These are phyloP conservation scores for Ptychobarbus kaznakovi DNA, from an alignment of 2,797 vertebrate species.

Conservation along the genomic window DNA sequence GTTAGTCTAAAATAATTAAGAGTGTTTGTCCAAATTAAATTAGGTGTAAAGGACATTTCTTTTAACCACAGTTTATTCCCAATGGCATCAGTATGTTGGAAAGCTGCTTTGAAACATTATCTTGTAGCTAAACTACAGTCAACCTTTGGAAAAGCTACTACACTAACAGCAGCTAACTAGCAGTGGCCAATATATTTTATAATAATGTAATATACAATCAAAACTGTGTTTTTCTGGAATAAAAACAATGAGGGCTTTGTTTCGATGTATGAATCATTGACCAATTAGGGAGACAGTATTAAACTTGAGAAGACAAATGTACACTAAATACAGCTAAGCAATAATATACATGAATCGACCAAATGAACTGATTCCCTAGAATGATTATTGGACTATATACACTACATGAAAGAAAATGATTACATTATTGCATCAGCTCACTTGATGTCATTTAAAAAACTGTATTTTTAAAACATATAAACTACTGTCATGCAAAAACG, in stretches of 20 bases:
- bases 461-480: neutral
- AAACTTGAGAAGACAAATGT: neutral
- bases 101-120: neutral
- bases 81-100: neutral
- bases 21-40: conserved; percentile 10
- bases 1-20: conserved; percentile 29
- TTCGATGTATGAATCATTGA: neutral
- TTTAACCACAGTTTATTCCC: conserved; percentile 6
- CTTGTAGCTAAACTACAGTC: neutral
- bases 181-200: neutral
- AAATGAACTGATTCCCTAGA: neutral
- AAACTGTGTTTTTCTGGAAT: neutral
- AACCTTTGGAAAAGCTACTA: neutral
- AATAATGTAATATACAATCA: neutral
- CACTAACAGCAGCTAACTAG: neutral
- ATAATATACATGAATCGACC: neutral
- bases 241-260: neutral
- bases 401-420: neutral
- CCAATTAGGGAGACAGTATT: neutral
- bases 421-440: neutral
- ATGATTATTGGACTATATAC: neutral
- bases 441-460: neutral
- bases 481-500: neutral
- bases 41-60: neutral
- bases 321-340: neutral